Evolutionary conservation across 2,113 vertebrate genomes (phyloP), one percentile per base, ranked within the genome.

Genomic region (Anser cygnoides): DNA sequence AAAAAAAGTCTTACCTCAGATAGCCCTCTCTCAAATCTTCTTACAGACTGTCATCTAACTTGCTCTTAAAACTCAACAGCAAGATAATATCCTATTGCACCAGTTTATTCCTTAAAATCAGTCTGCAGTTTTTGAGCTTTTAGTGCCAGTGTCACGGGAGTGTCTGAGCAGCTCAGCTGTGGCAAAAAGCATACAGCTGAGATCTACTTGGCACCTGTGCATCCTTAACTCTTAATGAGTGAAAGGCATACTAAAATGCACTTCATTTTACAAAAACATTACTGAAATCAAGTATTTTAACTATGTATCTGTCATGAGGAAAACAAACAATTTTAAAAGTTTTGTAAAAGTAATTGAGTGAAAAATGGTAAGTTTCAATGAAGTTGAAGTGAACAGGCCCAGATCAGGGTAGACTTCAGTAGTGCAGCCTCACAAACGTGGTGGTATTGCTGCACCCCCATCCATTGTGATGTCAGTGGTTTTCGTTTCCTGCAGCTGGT

Each of bases 1-100:
- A 46, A 19, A 23, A 23, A 7, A 25, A 6, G 20, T 17, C 10
- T 23, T 2, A 6, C 2, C 2, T 17, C 6, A 13, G 16, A 8
- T 18, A 46, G 16, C 35, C 61, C 35, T 16, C 6, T 16, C 61
- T 62, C 61, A 62, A 26, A 62, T 62, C 25, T n/a, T 31, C 26
- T 33, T 37, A 19, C 17, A 14, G 22, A 9, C 33, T 46, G 3
- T 22, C 22, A 50, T 35, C 14, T 50, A 15, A 43, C 11, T 23
- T 10, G 23, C 18, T 58, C 18, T 41, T 41, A 29, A 67, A n/a
- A 65, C 26, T 23, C 11, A 25, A 10, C 9, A 7, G 9, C 44
- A 46, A 44, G 7, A 21, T 16, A 39, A 19, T 57, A 62, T 37
- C n/a, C 22, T 23, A 19, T 35, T 11, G n/a, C 29, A n/a, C 3